Base-by-base conservation (phyloP, 1,140 invertebrate species). In the Rhagoletis zephyria region DNA sequence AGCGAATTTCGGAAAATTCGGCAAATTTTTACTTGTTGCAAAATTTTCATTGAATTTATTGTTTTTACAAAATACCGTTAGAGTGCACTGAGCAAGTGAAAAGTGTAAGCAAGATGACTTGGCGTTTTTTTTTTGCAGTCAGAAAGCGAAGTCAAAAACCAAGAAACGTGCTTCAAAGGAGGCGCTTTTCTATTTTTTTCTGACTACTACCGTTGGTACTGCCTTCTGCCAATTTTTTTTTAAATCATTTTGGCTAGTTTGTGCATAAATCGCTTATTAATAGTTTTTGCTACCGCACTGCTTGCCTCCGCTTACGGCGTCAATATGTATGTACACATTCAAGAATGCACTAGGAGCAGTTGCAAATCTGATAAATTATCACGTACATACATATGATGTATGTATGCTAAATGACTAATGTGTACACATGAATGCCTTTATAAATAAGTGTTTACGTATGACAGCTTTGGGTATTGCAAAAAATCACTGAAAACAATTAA, bases 181-280 rank as follows among this genome's bases (percentile, higher is more conserved):
- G 74, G 74, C 74, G 74, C 74, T 48, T 81, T 10, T n/a, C n/a
- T n/a, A n/a, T n/a, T 56, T 19, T 51, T 51, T 59, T 19, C 45
- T 19, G 0, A 3, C n/a, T n/a, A n/a, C 10, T 14, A 12, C 48
- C 45, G 42, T 42, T 51, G 48, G 16, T 56, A 56, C 56, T 19
- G 16, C 48, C n/a, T n/a, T 56, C 10, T 81, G 12, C 4, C 74
- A 74, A 74, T 74, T 45, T 16, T 56, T 56, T 81, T 81, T 81
- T 42, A 0, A 19, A 16, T 14, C 51, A 30, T 56, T 81, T 56
- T 81, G 48, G 7, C 45, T 19, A 16, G n/a, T 81, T 59, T 81
- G 51, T 81, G 74, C 74, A 81, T 81, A 81, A 81, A 81, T 81
- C 56, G 74, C 48, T 81, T 81, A 56, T 19, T 81, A 81, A 81